Base-by-base conservation (phyloP, 2,888 invertebrate species). In the Campoplex capitator region DNA sequence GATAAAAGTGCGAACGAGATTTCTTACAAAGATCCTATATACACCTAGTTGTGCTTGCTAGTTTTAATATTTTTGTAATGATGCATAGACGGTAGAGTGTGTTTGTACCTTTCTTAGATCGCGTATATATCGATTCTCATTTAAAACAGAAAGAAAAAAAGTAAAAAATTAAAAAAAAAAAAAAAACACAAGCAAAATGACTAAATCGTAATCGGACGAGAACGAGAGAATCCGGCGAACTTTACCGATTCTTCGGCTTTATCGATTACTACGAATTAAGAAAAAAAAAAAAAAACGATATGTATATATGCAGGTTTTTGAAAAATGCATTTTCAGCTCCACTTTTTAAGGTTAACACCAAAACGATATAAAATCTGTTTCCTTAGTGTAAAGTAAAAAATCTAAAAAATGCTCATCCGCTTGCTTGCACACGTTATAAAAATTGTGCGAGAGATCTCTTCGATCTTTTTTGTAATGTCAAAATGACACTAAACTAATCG, bases 41-140 rank as follows among this genome's bases (percentile, higher is more conserved):
- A 88, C 77, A 89, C 90, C 91, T 92, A 93, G 93, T 93, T 93
- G 93, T 89, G 94, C 94, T 94, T 94, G 92, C 92, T 94, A 94
- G 94, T 93, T 94, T 94, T 94, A 94, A 94, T 94, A 94, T 94
- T 94, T 94, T 94, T 94, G 94, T 94, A 94, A 94, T 92, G 91
- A 93, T 91, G 94, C 94, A 91, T 93, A 93, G 92, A 88, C 56
- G 67, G 89, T 92, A 93, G 92, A 87, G 93, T 91, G 93, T 91
- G 90, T 93, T 93, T 92, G 89, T 93, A 94, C 91, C 92, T 93
- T 89, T 76, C 87, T 85, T 85, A 83, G 76, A 86, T 65, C 67
- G 62, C 38, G 51, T 54, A 78, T 67, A 65, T 67, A 65, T 68
- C 75, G 65, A 84, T 87, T 65, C 70, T 75, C 56, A 42, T 70